A percentile compares a stretch with the other conserved stretches of the same genome.
phyloP scores from a whole-genome alignment of 2,888 invertebrate species.

The Chalcis sispes region DNA sequence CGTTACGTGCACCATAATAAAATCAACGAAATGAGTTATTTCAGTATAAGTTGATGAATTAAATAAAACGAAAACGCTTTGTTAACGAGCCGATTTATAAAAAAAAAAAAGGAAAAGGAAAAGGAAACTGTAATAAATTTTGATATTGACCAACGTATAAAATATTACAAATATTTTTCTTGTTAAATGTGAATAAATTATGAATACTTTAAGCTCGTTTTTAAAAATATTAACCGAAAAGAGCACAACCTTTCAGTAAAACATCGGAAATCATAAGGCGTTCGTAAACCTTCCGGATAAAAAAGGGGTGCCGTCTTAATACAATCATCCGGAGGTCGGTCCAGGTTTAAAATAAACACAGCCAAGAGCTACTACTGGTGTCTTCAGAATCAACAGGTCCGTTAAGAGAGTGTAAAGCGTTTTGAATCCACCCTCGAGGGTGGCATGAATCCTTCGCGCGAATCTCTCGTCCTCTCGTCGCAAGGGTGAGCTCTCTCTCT shows the following conservation, averaged over 20 bases:
- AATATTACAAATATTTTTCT: too few species aligned
- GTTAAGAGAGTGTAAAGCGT: conserved; percentile 75
- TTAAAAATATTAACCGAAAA: too few species aligned
- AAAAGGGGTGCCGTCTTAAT: neutral
- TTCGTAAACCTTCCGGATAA: neutral
- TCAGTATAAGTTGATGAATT: conserved; percentile 21
- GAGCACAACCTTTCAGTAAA: neutral
- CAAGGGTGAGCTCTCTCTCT: conserved; percentile 16
- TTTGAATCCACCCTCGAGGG: conserved; percentile 73
- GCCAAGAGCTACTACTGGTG: neutral
- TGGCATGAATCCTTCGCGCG: conserved; percentile 50
- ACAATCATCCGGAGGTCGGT: conserved; percentile 4
- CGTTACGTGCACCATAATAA: conserved; percentile 20
- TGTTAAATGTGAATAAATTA: too few species aligned
- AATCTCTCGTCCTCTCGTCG: conserved; percentile 31
- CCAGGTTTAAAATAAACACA: conserved; percentile 53
- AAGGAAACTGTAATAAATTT: too few species aligned
- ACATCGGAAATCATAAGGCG: neutral
- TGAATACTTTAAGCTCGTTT: too few species aligned
- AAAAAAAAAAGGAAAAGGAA: too few species aligned
- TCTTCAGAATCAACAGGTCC: conserved; percentile 73
- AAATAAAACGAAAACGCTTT: neutral
- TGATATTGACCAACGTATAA: too few species aligned
- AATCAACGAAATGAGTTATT: conserved; percentile 35
- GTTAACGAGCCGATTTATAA: neutral